These are phyloP conservation scores for Agapetus fuscipes DNA, from an alignment of 2,888 invertebrate genomes.

Conservation along the genomic window DNA sequence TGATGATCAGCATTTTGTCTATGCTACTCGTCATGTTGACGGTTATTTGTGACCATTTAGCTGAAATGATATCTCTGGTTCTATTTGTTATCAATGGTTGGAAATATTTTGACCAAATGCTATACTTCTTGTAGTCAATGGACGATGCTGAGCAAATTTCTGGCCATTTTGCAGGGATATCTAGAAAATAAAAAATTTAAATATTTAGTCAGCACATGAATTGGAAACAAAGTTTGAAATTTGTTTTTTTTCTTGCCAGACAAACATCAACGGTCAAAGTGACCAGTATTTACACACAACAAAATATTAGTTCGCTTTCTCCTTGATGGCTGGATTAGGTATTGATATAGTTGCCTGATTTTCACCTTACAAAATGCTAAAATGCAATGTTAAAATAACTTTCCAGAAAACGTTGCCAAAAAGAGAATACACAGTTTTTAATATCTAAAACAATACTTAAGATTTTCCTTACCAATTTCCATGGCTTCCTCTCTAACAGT, in stretches of 20 bases:
- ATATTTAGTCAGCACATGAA: too few species aligned
- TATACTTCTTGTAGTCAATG: slow-evolving; percentile 37
- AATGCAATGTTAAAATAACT: slow-evolving; percentile 5
- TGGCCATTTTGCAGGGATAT: slow-evolving; percentile 53
- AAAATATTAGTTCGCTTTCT: too few species aligned
- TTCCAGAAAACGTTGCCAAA: too few species aligned
- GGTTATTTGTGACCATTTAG: slow-evolving; percentile 34
- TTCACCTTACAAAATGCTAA: slow-evolving; percentile 5
- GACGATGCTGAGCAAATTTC: slow-evolving; percentile 50
- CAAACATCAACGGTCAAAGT: too few species aligned
- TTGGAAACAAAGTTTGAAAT: too few species aligned
- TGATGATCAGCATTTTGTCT: slow-evolving; percentile 25
- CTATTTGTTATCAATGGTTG: slow-evolving; percentile 63
- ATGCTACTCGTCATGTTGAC: slow-evolving; percentile 29
- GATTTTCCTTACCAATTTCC: slow-evolving; percentile 49
- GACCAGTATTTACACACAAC: too few species aligned
- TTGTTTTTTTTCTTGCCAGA: too few species aligned
- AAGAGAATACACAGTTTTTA: too few species aligned
- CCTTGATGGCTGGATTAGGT: too few species aligned
- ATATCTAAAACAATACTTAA: too few species aligned
- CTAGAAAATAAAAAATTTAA: too few species aligned
- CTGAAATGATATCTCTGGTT: slow-evolving; percentile 51
- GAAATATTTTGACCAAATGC: slow-evolving; percentile 65
- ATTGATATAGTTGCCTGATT: too few species aligned
- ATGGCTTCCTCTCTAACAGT: slow-evolving; percentile 62